Conservation (phyloP, 2,888 invertebrate species). For the Lithophane ornitopus region DNA sequence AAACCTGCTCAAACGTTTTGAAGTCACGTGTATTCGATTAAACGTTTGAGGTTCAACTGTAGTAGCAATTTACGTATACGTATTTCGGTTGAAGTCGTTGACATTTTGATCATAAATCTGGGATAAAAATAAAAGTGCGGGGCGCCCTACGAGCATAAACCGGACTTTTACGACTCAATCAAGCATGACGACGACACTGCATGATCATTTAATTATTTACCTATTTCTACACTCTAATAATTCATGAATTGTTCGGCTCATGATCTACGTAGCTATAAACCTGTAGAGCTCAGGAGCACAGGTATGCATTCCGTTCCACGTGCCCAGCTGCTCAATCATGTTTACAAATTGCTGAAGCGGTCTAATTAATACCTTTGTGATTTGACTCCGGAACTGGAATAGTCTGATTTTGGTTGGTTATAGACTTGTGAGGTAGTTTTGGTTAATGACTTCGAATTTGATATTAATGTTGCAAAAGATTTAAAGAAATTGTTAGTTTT, state of each 20-base stretch:
- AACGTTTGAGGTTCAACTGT: constrained; percentile 19
- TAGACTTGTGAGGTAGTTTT: constrained; percentile 5
- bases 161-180: constrained; percentile 1
- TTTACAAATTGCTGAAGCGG: constrained; percentile 71
- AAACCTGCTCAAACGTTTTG: constrained; percentile 38
- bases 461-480: no score
- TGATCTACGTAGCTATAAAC: not conserved
- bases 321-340: constrained; percentile 69
- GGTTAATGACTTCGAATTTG: not conserved
- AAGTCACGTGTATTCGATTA: constrained; percentile 37
- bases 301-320: constrained; percentile 35
- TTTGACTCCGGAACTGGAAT: constrained; percentile 63
- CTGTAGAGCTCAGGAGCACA: constrained; percentile 5
- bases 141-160: not conserved
- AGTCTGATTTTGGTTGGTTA: constrained; percentile 20
- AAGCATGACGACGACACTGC: not conserved
- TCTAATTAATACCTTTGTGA: constrained; percentile 76
- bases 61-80: constrained; percentile 1
- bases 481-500: not conserved
- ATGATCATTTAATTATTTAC: not conserved
- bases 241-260: not conserved
- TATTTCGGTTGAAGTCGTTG: not conserved
- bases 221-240: not conserved
- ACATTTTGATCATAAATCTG: constrained; percentile 3
- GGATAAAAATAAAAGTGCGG: not conserved